phyloP scores from a whole-genome alignment of 1,140 invertebrate genomes.

The Drosophila hydei region DNA sequence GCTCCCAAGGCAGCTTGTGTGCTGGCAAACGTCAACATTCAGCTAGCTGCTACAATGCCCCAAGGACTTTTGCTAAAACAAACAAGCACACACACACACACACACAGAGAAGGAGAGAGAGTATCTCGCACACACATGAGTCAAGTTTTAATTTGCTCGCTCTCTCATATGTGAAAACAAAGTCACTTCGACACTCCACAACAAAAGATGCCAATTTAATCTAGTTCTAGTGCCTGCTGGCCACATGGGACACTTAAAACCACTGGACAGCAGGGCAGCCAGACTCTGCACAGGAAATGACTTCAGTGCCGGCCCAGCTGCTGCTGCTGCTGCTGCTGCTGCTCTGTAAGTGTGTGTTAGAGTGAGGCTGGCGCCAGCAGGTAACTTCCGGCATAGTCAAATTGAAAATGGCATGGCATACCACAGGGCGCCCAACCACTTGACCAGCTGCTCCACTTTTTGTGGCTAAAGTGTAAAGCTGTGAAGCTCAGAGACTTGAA shows the following conservation, averaged over 20 bases:
- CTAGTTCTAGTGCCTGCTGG: conserved; percentile 71
- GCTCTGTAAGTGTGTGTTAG: conserved; percentile 38
- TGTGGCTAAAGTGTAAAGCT: conserved; percentile 81
- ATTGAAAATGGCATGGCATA: conserved; percentile 71
- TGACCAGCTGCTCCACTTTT: conserved; percentile 69
- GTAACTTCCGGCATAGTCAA: conserved; percentile 82
- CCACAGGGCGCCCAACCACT: conserved; percentile 26
- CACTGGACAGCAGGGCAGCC: conserved; percentile 45
- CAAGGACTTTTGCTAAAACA: conserved; percentile 23
- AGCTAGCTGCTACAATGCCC: conserved; percentile 14
- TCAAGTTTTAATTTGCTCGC: conserved; percentile 75
- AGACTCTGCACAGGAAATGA: conserved; percentile 72
- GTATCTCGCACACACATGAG: conserved; percentile 39
- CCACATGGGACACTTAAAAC: conserved; percentile 82
- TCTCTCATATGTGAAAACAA: conserved; percentile 77
- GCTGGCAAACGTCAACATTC: conserved; percentile 11
- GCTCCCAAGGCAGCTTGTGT: conserved; percentile 7
- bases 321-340: conserved; percentile 5
- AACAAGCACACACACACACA: conserved; percentile 14
- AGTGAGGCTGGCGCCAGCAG: conserved; percentile 73
- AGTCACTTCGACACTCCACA: conserved; percentile 67
- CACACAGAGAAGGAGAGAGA: conserved; percentile 1
- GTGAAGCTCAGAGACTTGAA: conserved; percentile 25
- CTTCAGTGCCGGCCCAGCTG: conserved; percentile 63
- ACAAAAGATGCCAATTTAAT: conserved; percentile 84